Base-by-base conservation (phyloP, 2,113 vertebrate genomes). In the Nibea coibor region DNA sequence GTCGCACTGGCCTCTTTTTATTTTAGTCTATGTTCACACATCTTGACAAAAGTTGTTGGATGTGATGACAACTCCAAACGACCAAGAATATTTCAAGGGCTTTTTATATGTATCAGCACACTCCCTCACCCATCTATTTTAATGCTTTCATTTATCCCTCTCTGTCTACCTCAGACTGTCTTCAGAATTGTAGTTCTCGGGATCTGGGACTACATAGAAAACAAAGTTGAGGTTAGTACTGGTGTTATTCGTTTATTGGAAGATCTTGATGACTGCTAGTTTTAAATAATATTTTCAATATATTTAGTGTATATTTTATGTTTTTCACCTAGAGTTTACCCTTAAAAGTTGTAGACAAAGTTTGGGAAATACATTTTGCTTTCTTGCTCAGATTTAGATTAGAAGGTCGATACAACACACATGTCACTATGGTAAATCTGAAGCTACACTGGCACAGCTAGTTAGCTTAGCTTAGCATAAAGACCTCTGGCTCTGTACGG, bases 181-280 rank as follows among this genome's bases (percentile, higher is more conserved):
- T 95, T 99, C 89, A 96, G 98, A 90, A 99, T 99, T 76, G 95
- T 99, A 72, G 97, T 99, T 69, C 96, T 99, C 47, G 98, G 98
- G 57, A 97, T 99, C 93, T 99, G 98, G 98, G 98, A 99, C 94
- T 99, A 99, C 93, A 99, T 99, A 75, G 98, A 99, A 93, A 99
- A 99, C 95, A 99, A 99, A 95, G 96, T 99, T 78, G 98, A 99
- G 97, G 98, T 99, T 91, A 93, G 95, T 89, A 56, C 24, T 72
- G 15, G 16, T 71, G n/a, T 78, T 62, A 5, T 57, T 26, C 54
- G 20, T 74, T 67, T 53, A 22, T 20, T 20, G 2, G 39, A 39
- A 69, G 47, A 54, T 64, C 8, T 51, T 66, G 6, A 43, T 78
- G n/a, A 6, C 17, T 17, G 54, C 1, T 31, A 59, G 0, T 42